Base-by-base conservation (phyloP, 23 tunicate genomes). In the Halocynthia aurantium region DNA sequence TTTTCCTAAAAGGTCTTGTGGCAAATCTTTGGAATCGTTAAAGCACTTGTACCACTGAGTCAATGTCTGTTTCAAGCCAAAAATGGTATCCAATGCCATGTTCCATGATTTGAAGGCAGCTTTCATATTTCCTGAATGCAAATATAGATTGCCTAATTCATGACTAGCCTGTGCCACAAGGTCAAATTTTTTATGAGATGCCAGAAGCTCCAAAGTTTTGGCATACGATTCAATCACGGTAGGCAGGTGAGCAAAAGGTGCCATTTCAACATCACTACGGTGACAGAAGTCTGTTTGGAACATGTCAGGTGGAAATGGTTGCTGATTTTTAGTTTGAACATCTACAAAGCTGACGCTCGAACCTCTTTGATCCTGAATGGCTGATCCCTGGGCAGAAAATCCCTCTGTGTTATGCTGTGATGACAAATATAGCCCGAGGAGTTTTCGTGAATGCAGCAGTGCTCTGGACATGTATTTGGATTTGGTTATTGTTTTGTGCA, bases 381-480 rank as follows among this genome's bases (percentile, higher is more conserved):
- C 64, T 8, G 64, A 74, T 50, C 78, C 57, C 31, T 21, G 60
- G 8, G 51, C 64, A 13, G 78, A 74, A 13, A 22, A 10, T 8
- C 64, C n/a, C 18, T 53, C 78, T 10, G 66, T 54, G 69, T 82
- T 86, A 40, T 92, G 84, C 53, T 86, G 91, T 0, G 98, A 85
- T 8, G 98, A 87, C 64, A 92, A 80, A 55, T 86, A 92, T 7
- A 85, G 22, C 53, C 80, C 82, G 52, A 92, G 60, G 52, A 92
- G 56, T 68, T 73, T 64, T 22, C 98, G 62, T 11, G 92, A 86
- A 66, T 92, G 84, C 22, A 81, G 82, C 68, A 92, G 56, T 15
- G 98, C 85, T 50, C 98, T 57, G 53, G 88, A 82, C 52, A 80
- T 82, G 78, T 92, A 92, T 52, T 81, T 81, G 11, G 98, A 92